A percentile compares a stretch with the other conserved stretches of the same genome.
Evolutionary conservation across 2,797 vertebrate genomes (phyloP).

Genomic region (Anguilla anguilla): DNA sequence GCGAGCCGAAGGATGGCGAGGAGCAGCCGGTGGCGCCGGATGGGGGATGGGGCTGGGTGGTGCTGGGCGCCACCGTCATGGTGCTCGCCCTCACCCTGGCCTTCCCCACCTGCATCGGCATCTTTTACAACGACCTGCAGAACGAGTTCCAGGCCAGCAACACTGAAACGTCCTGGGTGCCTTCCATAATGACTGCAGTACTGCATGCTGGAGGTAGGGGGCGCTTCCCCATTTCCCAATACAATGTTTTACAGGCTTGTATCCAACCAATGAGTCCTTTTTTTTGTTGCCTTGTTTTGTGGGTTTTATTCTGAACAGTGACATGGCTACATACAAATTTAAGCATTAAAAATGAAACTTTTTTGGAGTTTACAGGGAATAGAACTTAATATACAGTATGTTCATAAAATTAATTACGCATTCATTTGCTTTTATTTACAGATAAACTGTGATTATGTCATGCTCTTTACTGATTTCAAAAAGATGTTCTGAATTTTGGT

Average conservation of each 20-base stretch:
- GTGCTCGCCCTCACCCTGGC: conserved; percentile 83
- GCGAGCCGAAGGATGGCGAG: conserved; percentile 17
- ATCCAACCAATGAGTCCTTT: no score
- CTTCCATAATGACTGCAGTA: conserved; percentile 86
- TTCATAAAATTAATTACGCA: background rate
- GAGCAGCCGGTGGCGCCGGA: conserved; percentile 63
- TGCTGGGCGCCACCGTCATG: conserved; percentile 79
- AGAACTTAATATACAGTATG: background rate
- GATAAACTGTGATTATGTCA: background rate
- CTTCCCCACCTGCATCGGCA: conserved; percentile 82
- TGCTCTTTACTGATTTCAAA: background rate
- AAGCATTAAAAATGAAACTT: no score
- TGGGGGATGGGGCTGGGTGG: conserved; percentile 89
- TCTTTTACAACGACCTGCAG: conserved; percentile 92
- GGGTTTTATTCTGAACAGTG: no score
- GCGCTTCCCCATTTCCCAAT: background rate
- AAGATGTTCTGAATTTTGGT: no score
- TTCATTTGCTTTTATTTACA: background rate
- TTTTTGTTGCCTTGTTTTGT: no score
- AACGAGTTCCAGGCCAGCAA: conserved; percentile 85
- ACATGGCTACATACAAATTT: no score
- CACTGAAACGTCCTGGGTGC: conserved; percentile 91
- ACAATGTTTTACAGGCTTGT: background rate
- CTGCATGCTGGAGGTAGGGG: conserved; percentile 85
- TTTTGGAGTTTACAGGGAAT: background rate